phyloP scores from a whole-genome alignment of 2,888 invertebrate species.

The Cordylochernes scorpioides region DNA sequence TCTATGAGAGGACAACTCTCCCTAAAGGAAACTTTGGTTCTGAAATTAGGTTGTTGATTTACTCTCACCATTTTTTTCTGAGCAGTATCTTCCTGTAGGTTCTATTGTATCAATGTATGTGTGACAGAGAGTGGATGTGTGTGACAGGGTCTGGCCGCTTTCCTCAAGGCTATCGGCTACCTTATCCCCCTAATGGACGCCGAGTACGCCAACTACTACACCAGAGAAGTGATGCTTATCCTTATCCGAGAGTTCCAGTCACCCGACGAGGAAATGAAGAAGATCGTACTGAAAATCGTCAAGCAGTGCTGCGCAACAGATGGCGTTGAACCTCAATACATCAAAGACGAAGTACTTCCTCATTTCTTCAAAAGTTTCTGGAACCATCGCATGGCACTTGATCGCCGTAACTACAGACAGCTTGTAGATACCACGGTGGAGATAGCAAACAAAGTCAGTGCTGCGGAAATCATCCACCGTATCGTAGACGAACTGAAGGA shows the following conservation, averaged over 20 bases:
- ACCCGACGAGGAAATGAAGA: slow-evolving; percentile 99
- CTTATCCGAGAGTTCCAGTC: slow-evolving; percentile 97
- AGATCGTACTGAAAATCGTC: slow-evolving; percentile 96
- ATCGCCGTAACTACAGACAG: slow-evolving; percentile 85
- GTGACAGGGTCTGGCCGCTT: slow-evolving; percentile 82
- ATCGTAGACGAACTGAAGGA: slow-evolving; percentile 98
- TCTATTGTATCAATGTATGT: not conserved
- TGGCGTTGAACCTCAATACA: slow-evolving; percentile 96
- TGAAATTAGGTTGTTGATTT: no score
- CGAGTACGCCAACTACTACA: slow-evolving; percentile 98
- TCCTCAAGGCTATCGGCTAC: slow-evolving; percentile 95
- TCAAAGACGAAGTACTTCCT: slow-evolving; percentile 92
- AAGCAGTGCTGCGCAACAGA: slow-evolving; percentile 99
- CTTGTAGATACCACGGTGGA: slow-evolving; percentile 98
- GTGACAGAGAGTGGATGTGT: not conserved
- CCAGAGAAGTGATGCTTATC: slow-evolving; percentile 95
- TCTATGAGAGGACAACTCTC: no score
- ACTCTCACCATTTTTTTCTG: not conserved
- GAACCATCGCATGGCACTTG: slow-evolving; percentile 98
- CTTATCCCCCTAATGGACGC: slow-evolving; percentile 98
- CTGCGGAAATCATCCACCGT: slow-evolving; percentile 90
- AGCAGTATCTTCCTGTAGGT: not conserved
- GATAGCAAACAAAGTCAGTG: slow-evolving; percentile 99
- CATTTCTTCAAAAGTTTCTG: slow-evolving; percentile 98
- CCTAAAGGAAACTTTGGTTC: no score